Base-by-base conservation (phyloP, 1,140 invertebrate genomes). In the Lepidurus packardi region DNA sequence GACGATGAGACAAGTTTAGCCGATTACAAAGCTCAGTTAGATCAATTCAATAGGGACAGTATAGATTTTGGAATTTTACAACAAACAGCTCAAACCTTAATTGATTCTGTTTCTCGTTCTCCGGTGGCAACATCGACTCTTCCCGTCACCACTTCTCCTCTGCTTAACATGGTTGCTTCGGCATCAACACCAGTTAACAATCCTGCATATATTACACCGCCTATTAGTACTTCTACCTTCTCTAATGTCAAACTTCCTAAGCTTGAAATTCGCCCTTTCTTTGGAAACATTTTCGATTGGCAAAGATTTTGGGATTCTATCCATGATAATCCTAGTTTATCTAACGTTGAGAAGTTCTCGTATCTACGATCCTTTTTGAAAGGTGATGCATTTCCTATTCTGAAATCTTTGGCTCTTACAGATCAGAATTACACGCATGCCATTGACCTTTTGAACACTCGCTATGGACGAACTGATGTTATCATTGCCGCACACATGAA, bases 401-500 rank as follows among this genome's bases (percentile, higher is more conserved):
- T 47, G 9, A 47, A 47, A 47, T 47, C 45, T 47, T 47, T 47
- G 45, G 16, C 45, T 47, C 9, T 47, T 2, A 47, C 45, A 2
- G 45, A 47, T 1, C 45, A 47, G 1, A 47, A 47, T 2, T 47
- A 47, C 16, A 10, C 16, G 45, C 45, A 47, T 47, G 45, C 45
- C 2, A 47, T 47, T 47, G 45, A 47, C 9, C 45, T 47, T 47
- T 47, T 47, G 45, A 1, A 47, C 9, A 47, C 1, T 2, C 45
- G 45, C 16, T 47, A 47, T 47, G 45, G 45, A 2, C 45, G 45
- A 10, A 47, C 45, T 47, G 45, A 47, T 16, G 45, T 47, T 10
- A 75, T 5, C 1, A 75, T 75, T 1, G 43, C 7, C 8, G 74
- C 74, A 10, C 74, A 75, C n/a, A 75, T 75, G 74, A 75, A n/a